These are phyloP conservation scores for Setophaga kirtlandii DNA, from an alignment of 2,113 vertebrate genomes.

Conservation along the genomic window DNA sequence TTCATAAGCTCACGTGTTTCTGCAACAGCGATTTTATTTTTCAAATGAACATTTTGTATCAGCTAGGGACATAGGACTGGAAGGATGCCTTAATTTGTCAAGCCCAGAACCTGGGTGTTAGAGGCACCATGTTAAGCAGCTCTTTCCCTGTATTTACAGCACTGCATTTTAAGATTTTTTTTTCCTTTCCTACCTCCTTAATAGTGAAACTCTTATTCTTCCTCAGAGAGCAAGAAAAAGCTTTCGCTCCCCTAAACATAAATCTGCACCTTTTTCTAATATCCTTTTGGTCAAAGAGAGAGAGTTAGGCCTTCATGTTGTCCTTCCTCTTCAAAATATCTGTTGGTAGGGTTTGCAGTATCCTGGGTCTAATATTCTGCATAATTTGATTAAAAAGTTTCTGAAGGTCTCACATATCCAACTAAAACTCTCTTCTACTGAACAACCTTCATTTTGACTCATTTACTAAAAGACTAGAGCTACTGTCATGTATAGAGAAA, in stretches of 20 bases:
- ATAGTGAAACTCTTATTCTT: not conserved
- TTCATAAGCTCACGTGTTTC: not conserved
- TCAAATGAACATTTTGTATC: not conserved
- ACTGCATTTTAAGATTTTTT: not conserved
- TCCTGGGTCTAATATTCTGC: not conserved
- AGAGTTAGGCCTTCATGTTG: rapidly evolving
- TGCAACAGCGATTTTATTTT: not conserved
- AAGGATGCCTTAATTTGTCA: not conserved
- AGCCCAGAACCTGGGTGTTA: not conserved
- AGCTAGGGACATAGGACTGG: not conserved
- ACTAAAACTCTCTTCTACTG: not conserved
- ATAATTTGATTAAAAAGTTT: not conserved
- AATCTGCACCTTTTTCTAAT: not conserved
- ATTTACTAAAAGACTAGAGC: not conserved
- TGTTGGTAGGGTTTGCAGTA: not conserved
- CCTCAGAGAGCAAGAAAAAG: not conserved
- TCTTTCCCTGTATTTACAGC: not conserved
- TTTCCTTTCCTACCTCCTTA: not conserved
- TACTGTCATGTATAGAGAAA: not conserved
- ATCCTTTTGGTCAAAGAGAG: not conserved
- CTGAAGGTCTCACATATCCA: not conserved
- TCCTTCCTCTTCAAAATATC: not conserved
- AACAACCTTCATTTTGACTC: not conserved
- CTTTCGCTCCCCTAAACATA: not conserved
- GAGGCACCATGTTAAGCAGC: not conserved